These are phyloP conservation scores for Alces alces DNA, from an alignment of 2,113 vertebrate species.

Conservation along the genomic window DNA sequence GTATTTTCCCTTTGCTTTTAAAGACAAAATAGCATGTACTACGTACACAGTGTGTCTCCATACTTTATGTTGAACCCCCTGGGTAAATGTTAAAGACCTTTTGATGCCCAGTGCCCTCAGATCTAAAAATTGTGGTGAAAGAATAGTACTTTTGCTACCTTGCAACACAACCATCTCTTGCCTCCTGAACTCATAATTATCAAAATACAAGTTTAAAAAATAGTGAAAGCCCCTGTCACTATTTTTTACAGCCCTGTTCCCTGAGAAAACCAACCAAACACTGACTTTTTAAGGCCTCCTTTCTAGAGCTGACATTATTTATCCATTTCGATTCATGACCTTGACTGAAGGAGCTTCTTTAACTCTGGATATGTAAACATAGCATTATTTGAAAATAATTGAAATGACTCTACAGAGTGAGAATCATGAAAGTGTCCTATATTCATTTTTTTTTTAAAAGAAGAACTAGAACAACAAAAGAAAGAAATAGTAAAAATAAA, in stretches of 20 bases:
- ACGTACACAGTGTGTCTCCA: neutral
- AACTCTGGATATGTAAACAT: neutral
- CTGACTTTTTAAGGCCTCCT: neutral
- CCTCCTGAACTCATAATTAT: neutral
- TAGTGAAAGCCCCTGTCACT: neutral
- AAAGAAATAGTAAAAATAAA: neutral
- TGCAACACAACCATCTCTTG: neutral
- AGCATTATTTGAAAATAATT: neutral
- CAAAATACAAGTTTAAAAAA: neutral
- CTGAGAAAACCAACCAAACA: neutral
- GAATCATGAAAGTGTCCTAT: neutral
- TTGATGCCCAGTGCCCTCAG: neutral
- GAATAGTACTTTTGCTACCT: neutral
- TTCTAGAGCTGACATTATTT: neutral
- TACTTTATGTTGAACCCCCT: neutral
- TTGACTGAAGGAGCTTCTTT: neutral
- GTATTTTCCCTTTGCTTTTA: neutral
- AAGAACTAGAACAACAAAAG: neutral
- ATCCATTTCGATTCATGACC: neutral
- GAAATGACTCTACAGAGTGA: neutral
- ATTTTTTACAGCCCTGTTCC: neutral
- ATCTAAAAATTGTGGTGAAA: neutral
- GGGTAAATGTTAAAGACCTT: neutral
- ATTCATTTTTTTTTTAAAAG: neutral
- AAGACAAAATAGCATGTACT: neutral